These are phyloP conservation scores for Falco punctatus DNA, from an alignment of 2,113 vertebrate species.

Conservation along the genomic window DNA sequence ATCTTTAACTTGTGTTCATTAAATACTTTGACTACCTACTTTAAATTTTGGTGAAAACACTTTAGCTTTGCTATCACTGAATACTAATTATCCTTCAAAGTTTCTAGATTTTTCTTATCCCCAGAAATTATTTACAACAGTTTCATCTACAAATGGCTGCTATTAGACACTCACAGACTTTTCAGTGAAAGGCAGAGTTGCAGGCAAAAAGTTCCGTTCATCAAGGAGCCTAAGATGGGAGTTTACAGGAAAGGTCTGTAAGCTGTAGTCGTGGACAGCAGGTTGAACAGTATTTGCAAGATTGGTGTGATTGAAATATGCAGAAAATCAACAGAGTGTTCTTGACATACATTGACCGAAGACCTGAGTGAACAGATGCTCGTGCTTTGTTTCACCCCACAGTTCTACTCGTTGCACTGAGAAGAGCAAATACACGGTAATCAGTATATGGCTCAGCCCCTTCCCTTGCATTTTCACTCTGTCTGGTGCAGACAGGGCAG, in stretches of 20 bases:
- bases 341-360: not conserved
- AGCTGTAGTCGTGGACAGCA: not conserved
- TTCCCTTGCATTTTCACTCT: not conserved
- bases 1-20: not conserved
- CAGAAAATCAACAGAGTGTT: not conserved
- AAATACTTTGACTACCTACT: not conserved
- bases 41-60: not conserved
- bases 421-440: not conserved
- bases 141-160: not conserved
- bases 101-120: not conserved
- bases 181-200: not conserved
- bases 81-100: not conserved
- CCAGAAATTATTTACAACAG: not conserved
- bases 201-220: not conserved
- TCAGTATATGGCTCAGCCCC: too few species aligned
- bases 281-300: not conserved
- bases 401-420: not conserved
- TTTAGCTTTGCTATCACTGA: not conserved
- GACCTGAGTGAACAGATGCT: fast-evolving
- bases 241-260: not conserved
- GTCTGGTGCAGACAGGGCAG: not conserved
- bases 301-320: not conserved
- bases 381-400: not conserved
- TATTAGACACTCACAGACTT: not conserved
- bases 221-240: not conserved